Evolutionary conservation across 2,113 vertebrate genomes (phyloP).

Genomic region (Scalopus aquaticus): DNA sequence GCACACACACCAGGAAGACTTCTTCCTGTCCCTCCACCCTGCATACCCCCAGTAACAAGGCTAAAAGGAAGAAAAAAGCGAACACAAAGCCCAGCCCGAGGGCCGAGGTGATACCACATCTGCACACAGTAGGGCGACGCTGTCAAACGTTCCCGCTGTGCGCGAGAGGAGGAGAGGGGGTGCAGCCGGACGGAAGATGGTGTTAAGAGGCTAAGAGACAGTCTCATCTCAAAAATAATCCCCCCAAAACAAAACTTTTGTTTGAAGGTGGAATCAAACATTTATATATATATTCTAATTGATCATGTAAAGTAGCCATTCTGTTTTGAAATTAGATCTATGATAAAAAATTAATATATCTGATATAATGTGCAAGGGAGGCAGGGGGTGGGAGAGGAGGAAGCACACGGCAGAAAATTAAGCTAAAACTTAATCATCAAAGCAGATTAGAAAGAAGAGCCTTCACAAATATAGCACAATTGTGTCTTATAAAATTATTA

Average conservation of each 20-base stretch:
- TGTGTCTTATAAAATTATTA: constrained; percentile 84
- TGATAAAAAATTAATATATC: constrained; percentile 77
- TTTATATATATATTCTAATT: constrained; percentile 60
- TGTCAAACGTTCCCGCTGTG: constrained; percentile 41
- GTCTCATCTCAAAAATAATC: constrained; percentile 66
- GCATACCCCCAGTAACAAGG: constrained; percentile 55
- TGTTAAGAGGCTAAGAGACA: constrained; percentile 70
- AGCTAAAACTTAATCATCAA: constrained; percentile 76
- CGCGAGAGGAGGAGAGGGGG: constrained; percentile 54
- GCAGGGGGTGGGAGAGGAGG: not conserved
- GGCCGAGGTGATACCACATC: constrained; percentile 53
- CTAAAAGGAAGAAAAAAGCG: not conserved
- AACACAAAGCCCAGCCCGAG: constrained; percentile 35
- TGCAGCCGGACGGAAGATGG: constrained; percentile 64
- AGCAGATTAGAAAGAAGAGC: constrained; percentile 80
- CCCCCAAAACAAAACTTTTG: constrained; percentile 56
- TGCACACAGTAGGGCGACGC: constrained; percentile 30
- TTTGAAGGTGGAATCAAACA: constrained; percentile 77
- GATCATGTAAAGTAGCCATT: constrained; percentile 81
- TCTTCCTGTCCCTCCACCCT: not conserved
- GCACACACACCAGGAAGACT: constrained; percentile 32
- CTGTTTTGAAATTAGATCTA: constrained; percentile 80
- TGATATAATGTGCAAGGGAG: constrained; percentile 69
- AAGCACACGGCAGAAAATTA: constrained; percentile 69
- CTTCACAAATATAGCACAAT: constrained; percentile 83